phyloP scores from a whole-genome alignment of 53 echinoderm and acorn worm genomes.

The Patiria pectinifera region DNA sequence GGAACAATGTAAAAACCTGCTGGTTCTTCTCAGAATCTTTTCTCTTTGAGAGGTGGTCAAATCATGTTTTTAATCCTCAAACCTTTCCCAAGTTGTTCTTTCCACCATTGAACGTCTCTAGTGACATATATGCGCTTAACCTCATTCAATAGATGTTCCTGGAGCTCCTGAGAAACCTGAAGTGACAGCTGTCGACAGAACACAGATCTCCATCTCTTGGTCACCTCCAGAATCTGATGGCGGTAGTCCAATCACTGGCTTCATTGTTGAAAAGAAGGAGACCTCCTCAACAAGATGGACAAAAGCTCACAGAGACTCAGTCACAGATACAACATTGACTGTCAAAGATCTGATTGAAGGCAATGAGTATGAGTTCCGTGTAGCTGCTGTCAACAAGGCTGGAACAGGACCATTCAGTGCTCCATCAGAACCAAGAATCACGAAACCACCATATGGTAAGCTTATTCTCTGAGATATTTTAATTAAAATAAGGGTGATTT shows the following conservation, averaged over 20 bases:
- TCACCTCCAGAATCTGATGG: conserved; percentile 87
- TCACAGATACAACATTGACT: conserved; percentile 72
- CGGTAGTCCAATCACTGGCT: conserved; percentile 83
- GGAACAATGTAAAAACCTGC: too few relatives aligned
- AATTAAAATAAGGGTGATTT: not conserved
- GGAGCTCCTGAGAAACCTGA: conserved; percentile 78
- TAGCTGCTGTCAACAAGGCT: conserved; percentile 89
- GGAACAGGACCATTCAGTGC: conserved; percentile 91
- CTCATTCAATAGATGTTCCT: conserved; percentile 58
- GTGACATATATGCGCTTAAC: not conserved
- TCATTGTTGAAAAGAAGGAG: conserved; percentile 82
- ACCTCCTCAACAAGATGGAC: conserved; percentile 81
- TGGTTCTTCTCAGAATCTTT: too few relatives aligned
- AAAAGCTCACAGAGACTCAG: conserved; percentile 70
- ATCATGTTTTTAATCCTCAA: too few relatives aligned
- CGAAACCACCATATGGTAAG: conserved; percentile 69
- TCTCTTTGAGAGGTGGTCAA: too few relatives aligned
- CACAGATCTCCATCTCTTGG: conserved; percentile 80
- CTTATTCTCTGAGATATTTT: too few relatives aligned
- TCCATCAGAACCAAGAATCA: conserved; percentile 79
- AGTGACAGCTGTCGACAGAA: conserved; percentile 67
- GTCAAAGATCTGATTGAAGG: conserved; percentile 75
- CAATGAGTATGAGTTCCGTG: conserved; percentile 90
- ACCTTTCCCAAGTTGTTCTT: too few relatives aligned
- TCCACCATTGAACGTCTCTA: not conserved